phyloP scores from a whole-genome alignment of 2,888 invertebrate species.

The Resseliella maxima region DNA sequence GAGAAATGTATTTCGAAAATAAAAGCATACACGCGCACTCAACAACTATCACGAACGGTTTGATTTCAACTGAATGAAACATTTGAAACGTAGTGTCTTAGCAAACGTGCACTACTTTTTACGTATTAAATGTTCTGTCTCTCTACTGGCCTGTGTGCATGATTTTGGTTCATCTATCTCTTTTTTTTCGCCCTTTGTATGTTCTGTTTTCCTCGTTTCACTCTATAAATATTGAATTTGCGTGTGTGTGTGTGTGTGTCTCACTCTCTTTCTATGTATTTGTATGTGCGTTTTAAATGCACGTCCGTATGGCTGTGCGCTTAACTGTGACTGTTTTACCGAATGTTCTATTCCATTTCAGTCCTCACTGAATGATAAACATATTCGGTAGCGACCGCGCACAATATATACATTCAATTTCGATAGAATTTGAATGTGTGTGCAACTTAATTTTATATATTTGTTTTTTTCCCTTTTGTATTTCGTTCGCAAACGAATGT shows the following conservation, averaged over 20 bases:
- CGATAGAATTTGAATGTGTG: neutral
- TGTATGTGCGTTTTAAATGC: neutral
- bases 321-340: constrained; percentile 35
- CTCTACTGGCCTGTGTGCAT: too few species aligned
- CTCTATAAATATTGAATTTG: neutral
- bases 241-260: neutral
- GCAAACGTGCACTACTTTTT: neutral
- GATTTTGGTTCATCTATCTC: too few species aligned
- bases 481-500: too few species aligned
- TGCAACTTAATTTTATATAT: neutral
- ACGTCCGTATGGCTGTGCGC: constrained; percentile 40
- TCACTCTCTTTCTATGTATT: neutral
- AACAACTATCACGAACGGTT: constrained; percentile 48
- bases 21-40: constrained; percentile 13
- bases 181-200: too few species aligned
- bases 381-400: constrained; percentile 44
- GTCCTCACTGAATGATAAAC: neutral
- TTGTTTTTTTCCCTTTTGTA: too few species aligned
- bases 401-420: neutral
- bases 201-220: too few species aligned
- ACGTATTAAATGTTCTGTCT: neutral
- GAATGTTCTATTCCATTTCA: constrained; percentile 40
- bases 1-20: neutral
- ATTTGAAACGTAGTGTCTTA: neutral
- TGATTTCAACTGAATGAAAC: constrained; percentile 48